These are phyloP conservation scores for Dasyprocta punctata DNA, from an alignment of 2,113 vertebrate species.

Conservation along the genomic window DNA sequence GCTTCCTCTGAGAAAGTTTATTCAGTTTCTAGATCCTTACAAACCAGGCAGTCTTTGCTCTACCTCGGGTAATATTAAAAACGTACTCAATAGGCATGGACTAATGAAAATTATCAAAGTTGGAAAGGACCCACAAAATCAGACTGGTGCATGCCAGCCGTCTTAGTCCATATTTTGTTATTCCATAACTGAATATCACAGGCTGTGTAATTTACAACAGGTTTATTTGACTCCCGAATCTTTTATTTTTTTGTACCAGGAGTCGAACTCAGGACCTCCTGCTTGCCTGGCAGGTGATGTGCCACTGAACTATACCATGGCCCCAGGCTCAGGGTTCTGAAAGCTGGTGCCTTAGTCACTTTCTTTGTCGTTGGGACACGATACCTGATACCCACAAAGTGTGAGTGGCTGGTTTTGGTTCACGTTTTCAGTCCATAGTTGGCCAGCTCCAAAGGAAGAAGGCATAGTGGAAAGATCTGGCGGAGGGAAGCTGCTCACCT, in stretches of 20 bases:
- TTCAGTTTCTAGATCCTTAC: not conserved
- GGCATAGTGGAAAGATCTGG: not conserved
- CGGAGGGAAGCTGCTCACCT: not conserved
- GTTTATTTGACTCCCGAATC: not conserved
- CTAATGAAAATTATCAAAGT: not conserved
- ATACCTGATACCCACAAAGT: not conserved
- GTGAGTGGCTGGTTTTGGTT: not conserved
- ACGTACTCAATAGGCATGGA: not conserved
- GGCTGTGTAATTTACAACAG: not conserved
- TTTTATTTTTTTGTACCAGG: too few relatives aligned
- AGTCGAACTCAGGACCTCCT: too few relatives aligned
- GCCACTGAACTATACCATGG: too few relatives aligned
- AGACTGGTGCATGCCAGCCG: not conserved
- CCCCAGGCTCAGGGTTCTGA: not conserved
- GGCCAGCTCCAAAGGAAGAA: not conserved
- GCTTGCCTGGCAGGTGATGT: too few relatives aligned
- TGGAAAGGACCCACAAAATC: not conserved
- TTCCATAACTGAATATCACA: not conserved
- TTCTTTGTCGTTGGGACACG: not conserved
- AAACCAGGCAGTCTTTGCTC: slow-evolving; percentile 1
- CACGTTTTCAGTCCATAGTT: not conserved
- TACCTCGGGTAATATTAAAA: not conserved
- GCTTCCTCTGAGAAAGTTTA: not conserved
- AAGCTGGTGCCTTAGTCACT: too few relatives aligned
- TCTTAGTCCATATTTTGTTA: not conserved